Percentiles rank a stretch among this genome's conserved stretches.
phyloP scores from a whole-genome alignment of 37 sponge, comb jelly and placozoan species.

The Crambe crambe region DNA sequence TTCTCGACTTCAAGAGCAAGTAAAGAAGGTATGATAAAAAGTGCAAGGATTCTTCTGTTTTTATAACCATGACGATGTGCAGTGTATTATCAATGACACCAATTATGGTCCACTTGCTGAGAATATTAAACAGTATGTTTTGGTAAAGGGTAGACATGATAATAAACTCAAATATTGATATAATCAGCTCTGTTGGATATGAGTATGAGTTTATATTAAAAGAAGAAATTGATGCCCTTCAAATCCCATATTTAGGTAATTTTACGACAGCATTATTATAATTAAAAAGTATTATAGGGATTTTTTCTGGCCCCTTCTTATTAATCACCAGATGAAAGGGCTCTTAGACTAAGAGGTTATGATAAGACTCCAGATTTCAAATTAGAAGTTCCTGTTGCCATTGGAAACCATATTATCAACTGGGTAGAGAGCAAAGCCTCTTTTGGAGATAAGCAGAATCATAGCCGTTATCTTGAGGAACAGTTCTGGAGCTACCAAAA shows the following conservation, averaged over 20 bases:
- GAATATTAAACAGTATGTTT: conserved; percentile 79
- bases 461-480: conserved; percentile 72
- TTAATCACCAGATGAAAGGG: conserved; percentile 56
- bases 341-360: conserved; percentile 66
- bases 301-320: neutral
- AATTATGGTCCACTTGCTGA: conserved; percentile 84
- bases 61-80: neutral
- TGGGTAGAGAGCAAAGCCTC: conserved; percentile 96
- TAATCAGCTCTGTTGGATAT: conserved; percentile 72
- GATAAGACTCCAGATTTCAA: conserved; percentile 94
- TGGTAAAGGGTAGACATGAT: neutral
- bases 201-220: conserved; percentile 73
- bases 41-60: neutral
- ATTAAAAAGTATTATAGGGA: too few species aligned
- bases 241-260: conserved; percentile 64
- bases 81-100: conserved; percentile 72
- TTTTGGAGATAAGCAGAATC: conserved; percentile 80
- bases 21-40: conserved; percentile 24
- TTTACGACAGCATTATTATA: too few species aligned
- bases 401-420: conserved; percentile 61
- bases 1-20: conserved; percentile 23
- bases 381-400: conserved; percentile 76
- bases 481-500: conserved; percentile 90
- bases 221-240: conserved; percentile 48
- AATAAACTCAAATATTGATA: neutral